Evolutionary conservation across 2,113 vertebrate species (phyloP).

Genomic region (Osmerus mordax): DNA sequence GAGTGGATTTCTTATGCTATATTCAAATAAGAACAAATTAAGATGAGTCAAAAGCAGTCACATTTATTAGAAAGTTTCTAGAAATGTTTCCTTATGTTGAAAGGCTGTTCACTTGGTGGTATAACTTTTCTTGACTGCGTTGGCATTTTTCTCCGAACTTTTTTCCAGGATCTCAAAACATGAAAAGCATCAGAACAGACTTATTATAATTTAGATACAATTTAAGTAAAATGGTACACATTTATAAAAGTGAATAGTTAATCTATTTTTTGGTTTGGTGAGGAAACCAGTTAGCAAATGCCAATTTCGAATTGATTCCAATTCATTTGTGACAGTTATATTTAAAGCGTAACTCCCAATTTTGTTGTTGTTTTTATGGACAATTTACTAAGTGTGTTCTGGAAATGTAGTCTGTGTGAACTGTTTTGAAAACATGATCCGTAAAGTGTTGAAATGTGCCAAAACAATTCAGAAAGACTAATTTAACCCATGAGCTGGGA

Average conservation of each 20-base stretch:
- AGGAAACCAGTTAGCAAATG: too few relatives aligned
- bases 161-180: not conserved
- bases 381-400: not conserved
- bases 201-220: slow-evolving; percentile 4
- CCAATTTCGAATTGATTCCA: too few relatives aligned
- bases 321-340: too few relatives aligned
- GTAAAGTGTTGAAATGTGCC: too few relatives aligned
- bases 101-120: not conserved
- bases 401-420: too few relatives aligned
- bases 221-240: too few relatives aligned
- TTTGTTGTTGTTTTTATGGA: not conserved
- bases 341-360: not conserved
- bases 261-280: not conserved
- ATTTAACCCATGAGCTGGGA: not conserved
- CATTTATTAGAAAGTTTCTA: slow-evolving; percentile 59
- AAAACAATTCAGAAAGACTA: too few relatives aligned
- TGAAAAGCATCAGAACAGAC: slow-evolving; percentile 29
- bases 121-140: too few relatives aligned
- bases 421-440: too few relatives aligned
- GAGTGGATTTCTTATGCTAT: not conserved
- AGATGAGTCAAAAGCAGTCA: slow-evolving; percentile 26
- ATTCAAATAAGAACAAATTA: slow-evolving; percentile 9
- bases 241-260: not conserved
- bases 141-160: too few relatives aligned
- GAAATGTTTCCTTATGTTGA: slow-evolving; percentile 35